Base-by-base conservation (phyloP, 2,888 invertebrate species). In the Microdon myrmicae region DNA sequence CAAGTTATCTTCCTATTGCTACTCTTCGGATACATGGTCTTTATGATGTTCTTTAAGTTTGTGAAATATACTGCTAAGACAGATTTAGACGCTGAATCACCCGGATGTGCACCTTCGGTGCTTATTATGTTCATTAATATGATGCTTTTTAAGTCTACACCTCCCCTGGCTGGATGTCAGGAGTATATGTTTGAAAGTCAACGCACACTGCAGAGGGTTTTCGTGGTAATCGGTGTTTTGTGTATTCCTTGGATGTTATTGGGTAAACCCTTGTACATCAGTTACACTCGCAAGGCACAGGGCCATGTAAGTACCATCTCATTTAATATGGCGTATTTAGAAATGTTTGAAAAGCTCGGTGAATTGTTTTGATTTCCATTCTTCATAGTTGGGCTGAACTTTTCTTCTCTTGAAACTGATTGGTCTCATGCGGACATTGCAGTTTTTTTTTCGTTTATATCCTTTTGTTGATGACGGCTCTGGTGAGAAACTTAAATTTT, bases 181-280 rank as follows among this genome's bases (percentile, higher is more conserved):
- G 84, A 84, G 72, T 84, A 79, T 73, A 89, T 91, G 89, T 91
- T 85, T 73, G 82, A 83, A 0, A 83, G 85, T 0, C 91, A 97
- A 82, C 82, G 83, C 19, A 75, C 71, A 0, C 67, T 96, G 6
- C 95, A 98, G 79, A 83, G 82, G 23, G 81, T 88, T 17, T 85
- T 98, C 51, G 88, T 98, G 3, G 70, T 94, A 0, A 72, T 90
- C 3, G 94, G 90, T 0, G 73, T 97, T 0, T 74, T 91, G 26
- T 96, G 96, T 76, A 86, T 97, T 58, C 97, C 98, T 0, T 90
- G 94, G 84, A 94, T 99, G 94, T 80, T 99, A 72, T 78, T 95
- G 0, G 92, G 90, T 29, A 98, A 97, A 76, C 99, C 99, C 0
- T 76, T 96, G 31, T 85, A 90, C 71, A 82, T 95, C 54, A 83